Conservation (phyloP, 2,888 invertebrate species). For the Nasonovia ribisnigri region DNA sequence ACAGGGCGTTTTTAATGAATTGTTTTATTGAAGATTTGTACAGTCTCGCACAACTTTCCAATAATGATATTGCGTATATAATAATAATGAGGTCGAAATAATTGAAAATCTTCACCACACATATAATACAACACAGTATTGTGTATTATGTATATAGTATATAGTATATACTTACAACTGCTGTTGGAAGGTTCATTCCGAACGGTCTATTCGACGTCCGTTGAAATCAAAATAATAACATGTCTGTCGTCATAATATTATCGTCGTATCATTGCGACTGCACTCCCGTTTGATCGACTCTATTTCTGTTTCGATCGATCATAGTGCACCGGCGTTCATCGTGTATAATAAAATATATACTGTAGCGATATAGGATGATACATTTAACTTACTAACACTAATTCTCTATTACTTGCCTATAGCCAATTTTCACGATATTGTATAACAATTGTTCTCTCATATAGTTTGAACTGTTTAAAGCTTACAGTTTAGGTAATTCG, state of each 20-base stretch:
- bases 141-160: too few species aligned
- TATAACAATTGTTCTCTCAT: not conserved
- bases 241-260: not conserved
- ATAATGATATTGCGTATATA: not conserved
- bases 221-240: not conserved
- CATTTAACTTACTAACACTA: not conserved
- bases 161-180: not conserved
- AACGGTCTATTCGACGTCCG: not conserved
- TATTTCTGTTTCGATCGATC: not conserved
- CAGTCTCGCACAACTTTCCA: conserved; percentile 1
- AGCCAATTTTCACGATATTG: not conserved
- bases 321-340: not conserved
- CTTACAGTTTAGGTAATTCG: not conserved
- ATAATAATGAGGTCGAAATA: conserved; percentile 7
- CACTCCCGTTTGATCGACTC: not conserved
- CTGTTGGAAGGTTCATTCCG: not conserved
- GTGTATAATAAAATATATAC: too few species aligned
- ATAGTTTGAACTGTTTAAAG: not conserved
- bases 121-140: not conserved
- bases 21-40: not conserved
- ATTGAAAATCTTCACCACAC: not conserved
- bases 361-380: not conserved
- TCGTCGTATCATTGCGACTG: not conserved
- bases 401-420: not conserved
- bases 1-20: not conserved